These are phyloP conservation scores for Phyllotis vaccarum DNA, from an alignment of 2,797 vertebrate genomes.

Conservation along the genomic window DNA sequence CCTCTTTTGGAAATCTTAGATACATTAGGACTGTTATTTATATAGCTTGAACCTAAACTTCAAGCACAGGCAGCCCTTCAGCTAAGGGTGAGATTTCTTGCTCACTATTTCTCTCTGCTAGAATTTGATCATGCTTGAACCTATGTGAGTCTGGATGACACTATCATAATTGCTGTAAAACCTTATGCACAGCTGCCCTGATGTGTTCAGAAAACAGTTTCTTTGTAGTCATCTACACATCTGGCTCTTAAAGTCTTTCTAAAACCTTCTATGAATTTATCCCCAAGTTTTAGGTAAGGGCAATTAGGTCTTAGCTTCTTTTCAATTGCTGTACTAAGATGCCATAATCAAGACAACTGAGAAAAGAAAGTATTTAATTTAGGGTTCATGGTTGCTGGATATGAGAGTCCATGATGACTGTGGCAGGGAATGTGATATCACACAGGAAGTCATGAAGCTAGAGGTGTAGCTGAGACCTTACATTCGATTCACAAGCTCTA, in stretches of 20 bases:
- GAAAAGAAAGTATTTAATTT: not conserved
- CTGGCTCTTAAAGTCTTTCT: not conserved
- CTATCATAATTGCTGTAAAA: not conserved
- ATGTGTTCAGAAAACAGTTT: not conserved
- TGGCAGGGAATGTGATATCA: not conserved
- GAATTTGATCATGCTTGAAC: not conserved
- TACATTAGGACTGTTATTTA: not conserved
- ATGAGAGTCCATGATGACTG: not conserved
- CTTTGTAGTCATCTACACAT: too few relatives aligned
- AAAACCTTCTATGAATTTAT: not conserved
- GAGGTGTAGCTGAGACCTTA: not conserved
- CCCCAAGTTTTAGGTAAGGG: not conserved
- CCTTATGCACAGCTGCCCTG: not conserved
- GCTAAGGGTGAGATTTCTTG: not conserved
- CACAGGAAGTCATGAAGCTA: too few relatives aligned
- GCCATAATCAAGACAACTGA: not conserved
- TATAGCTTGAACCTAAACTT: not conserved
- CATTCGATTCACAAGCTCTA: not conserved
- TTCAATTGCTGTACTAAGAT: not conserved
- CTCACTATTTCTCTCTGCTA: not conserved
- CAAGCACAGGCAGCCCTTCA: not conserved
- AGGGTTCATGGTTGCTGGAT: too few relatives aligned
- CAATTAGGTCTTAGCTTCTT: not conserved
- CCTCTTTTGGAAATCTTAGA: not conserved
- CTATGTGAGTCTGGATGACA: not conserved